A percentile compares a stretch with the other conserved stretches of the same genome.
Conservation (phyloP, 2,113 vertebrate genomes). For the Urocolius indicus region DNA sequence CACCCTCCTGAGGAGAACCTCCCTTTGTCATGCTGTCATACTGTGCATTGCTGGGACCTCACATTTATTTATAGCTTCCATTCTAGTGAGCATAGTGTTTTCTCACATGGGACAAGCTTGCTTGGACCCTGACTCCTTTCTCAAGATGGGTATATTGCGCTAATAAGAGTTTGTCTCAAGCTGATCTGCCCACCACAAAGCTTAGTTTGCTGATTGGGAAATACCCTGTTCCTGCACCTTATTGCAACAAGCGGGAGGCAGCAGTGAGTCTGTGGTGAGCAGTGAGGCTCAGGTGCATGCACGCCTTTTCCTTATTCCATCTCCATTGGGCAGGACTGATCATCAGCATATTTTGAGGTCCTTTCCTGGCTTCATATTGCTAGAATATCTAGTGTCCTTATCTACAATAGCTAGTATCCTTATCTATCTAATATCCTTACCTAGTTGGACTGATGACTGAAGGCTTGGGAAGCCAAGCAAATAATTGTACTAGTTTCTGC, state of each 20-base stretch:
- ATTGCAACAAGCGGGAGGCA: not conserved
- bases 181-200: not conserved
- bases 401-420: too few species aligned
- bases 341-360: not conserved
- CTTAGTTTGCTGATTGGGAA: not conserved
- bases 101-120: rapidly evolving
- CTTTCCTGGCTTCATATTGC: not conserved
- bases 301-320: not conserved
- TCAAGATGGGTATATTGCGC: not conserved
- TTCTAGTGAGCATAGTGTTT: not conserved
- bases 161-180: not conserved
- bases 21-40: not conserved
- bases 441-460: not conserved
- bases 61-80: rapidly evolving
- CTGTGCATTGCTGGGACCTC: not conserved
- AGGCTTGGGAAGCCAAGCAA: not conserved
- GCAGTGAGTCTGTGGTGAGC: not conserved
- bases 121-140: not conserved
- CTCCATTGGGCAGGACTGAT: rapidly evolving
- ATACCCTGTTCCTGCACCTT: not conserved
- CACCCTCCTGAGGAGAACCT: not conserved
- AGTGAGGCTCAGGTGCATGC: not conserved
- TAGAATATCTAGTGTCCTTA: too few species aligned
- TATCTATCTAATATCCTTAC: not conserved
- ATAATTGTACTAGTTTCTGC: not conserved